Evolutionary conservation across 2,797 vertebrate species (phyloP).

Genomic region (Muscicapa striata): DNA sequence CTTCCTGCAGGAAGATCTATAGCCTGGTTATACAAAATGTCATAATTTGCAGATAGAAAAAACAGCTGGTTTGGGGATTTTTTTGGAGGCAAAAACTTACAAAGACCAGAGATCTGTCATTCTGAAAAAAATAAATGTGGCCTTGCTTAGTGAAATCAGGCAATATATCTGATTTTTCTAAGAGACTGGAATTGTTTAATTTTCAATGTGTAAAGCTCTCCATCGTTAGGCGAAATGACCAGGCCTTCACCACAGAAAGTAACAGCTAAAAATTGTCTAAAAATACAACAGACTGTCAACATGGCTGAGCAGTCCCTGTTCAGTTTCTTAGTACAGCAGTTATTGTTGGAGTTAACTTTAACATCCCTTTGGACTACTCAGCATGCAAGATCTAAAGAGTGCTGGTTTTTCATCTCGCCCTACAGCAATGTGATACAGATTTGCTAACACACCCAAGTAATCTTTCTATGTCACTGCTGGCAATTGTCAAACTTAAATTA

Average conservation of each 20-base stretch:
- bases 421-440: background rate
- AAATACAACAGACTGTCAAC: background rate
- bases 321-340: background rate
- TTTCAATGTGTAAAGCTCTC: background rate
- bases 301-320: background rate
- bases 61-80: background rate
- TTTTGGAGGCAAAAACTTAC: background rate
- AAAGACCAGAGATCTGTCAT: background rate
- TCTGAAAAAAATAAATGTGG: background rate
- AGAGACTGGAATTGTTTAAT: background rate
- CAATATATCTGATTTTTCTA: background rate
- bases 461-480: background rate
- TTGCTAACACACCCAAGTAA: background rate
- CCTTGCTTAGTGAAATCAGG: background rate
- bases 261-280: background rate
- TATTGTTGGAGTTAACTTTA: background rate
- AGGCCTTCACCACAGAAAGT: background rate
- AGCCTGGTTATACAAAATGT: background rate
- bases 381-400: background rate
- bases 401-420: background rate
- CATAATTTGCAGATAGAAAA: background rate
- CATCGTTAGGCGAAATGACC: background rate
- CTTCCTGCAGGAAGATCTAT: background rate
- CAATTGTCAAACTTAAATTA: background rate
- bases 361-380: background rate